Evolutionary conservation across 2,797 vertebrate genomes (phyloP).

Genomic region (Sebastes vulpes): DNA sequence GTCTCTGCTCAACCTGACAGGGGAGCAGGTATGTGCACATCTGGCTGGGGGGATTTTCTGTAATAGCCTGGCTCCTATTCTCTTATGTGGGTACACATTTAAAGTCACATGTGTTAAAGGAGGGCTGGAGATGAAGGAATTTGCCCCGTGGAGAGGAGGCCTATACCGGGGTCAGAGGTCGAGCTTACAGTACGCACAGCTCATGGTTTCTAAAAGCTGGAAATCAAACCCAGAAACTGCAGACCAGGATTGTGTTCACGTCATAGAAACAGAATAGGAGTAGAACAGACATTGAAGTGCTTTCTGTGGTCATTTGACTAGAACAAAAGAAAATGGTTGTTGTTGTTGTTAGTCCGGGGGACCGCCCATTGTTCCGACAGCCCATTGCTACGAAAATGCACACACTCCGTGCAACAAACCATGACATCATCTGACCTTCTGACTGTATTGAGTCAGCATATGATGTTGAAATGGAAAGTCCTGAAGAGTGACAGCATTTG

Average conservation of each 20-base stretch:
- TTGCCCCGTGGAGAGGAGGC: slow-evolving; percentile 46
- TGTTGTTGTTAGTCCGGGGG: too few relatives aligned
- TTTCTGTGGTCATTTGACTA: not conserved
- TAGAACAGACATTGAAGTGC: not conserved
- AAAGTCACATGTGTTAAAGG: slow-evolving; percentile 27
- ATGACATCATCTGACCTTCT: not conserved
- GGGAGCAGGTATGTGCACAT: slow-evolving; percentile 88
- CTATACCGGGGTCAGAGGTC: slow-evolving; percentile 51
- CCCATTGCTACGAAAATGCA: not conserved
- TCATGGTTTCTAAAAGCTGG: slow-evolving; percentile 32
- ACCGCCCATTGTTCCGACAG: too few relatives aligned
- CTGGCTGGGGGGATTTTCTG: slow-evolving; percentile 5
- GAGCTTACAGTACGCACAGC: slow-evolving; percentile 45
- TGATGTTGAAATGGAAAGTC: too few relatives aligned
- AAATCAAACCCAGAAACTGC: slow-evolving; percentile 54
- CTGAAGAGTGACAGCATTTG: too few relatives aligned
- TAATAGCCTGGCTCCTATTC: not conserved
- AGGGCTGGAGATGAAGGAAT: slow-evolving; percentile 50
- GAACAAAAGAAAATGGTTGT: too few relatives aligned
- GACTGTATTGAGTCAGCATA: too few relatives aligned
- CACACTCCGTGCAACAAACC: not conserved
- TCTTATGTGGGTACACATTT: slow-evolving; percentile 34
- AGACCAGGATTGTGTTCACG: not conserved
- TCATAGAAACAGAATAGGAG: not conserved
- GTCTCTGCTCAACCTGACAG: slow-evolving; percentile 90